Evolutionary conservation across 2,797 vertebrate species (phyloP).

Genomic region (Naso thynnoides): DNA sequence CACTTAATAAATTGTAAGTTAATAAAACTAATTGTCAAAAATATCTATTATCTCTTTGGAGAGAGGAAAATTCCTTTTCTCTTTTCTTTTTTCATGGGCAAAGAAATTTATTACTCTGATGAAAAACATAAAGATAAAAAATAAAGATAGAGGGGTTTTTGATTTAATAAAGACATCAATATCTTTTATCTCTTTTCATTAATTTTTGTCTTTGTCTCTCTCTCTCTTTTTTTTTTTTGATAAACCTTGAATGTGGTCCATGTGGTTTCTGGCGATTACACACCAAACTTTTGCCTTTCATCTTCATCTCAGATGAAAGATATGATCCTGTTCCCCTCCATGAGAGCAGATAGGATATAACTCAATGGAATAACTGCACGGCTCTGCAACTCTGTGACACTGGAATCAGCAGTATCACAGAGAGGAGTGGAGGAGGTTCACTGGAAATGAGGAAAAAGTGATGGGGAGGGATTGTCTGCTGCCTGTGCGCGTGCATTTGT

Average conservation of each 20-base stretch:
- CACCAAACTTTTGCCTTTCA: slow-evolving; percentile 49
- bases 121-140: slow-evolving; percentile 36
- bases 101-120: slow-evolving; percentile 32
- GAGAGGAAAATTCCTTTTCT: slow-evolving; percentile 6
- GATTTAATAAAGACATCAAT: slow-evolving; percentile 46
- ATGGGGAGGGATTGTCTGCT: slow-evolving; percentile 40
- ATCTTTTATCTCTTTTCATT: slow-evolving; percentile 46
- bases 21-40: slow-evolving; percentile 5
- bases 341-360: slow-evolving; percentile 58
- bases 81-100: slow-evolving; percentile 4
- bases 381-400: slow-evolving; percentile 76
- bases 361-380: slow-evolving; percentile 77
- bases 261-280: slow-evolving; percentile 50
- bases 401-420: slow-evolving; percentile 76
- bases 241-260: slow-evolving; percentile 29
- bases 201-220: slow-evolving; percentile 11
- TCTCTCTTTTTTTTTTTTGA: background rate
- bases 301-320: slow-evolving; percentile 54
- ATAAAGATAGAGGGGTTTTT: slow-evolving; percentile 23
- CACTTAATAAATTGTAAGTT: slow-evolving; percentile 1
- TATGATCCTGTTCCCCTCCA: slow-evolving; percentile 57
- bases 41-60: background rate
- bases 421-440: slow-evolving; percentile 36
- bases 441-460: slow-evolving; percentile 49
- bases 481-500: slow-evolving; percentile 46